A percentile compares a stretch with the other conserved stretches of the same genome.
Conservation (phyloP, 92 coral and sea anemone species). For the Epizoanthus ramosus region DNA sequence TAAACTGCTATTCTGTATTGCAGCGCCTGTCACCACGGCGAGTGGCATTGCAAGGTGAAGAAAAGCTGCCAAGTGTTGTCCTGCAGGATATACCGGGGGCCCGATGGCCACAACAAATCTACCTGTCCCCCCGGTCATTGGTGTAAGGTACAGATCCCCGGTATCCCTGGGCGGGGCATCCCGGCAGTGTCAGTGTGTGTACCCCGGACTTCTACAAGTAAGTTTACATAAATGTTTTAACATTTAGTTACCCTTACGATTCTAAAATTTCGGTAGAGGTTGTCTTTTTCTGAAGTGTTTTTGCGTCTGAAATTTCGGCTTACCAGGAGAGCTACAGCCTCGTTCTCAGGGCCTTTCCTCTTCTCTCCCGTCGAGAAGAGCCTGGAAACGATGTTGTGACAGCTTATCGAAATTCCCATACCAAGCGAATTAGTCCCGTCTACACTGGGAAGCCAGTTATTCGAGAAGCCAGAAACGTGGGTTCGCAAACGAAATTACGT, state of each 20-base stretch:
- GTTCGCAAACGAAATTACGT: no score
- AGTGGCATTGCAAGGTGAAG: slow-evolving; percentile 77
- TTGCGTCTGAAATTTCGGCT: no score
- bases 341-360: no score
- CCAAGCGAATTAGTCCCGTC: no score
- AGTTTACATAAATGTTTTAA: not conserved
- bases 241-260: not conserved
- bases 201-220: slow-evolving; percentile 51
- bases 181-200: slow-evolving; percentile 82
- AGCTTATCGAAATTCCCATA: no score
- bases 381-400: no score
- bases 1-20: not conserved
- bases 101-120: slow-evolving; percentile 41
- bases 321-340: no score
- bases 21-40: slow-evolving; percentile 84
- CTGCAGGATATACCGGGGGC: slow-evolving; percentile 52
- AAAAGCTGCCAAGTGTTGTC: slow-evolving; percentile 57
- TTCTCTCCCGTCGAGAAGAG: no score
- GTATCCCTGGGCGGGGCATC: slow-evolving; percentile 78
- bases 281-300: no score
- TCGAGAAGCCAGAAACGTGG: no score
- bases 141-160: slow-evolving; percentile 86
- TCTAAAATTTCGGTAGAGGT: no score
- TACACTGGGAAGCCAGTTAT: no score
- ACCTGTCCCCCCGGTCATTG: slow-evolving; percentile 77